phyloP scores from a whole-genome alignment of 2,113 vertebrate genomes.

The Cephalophus harveyi region DNA sequence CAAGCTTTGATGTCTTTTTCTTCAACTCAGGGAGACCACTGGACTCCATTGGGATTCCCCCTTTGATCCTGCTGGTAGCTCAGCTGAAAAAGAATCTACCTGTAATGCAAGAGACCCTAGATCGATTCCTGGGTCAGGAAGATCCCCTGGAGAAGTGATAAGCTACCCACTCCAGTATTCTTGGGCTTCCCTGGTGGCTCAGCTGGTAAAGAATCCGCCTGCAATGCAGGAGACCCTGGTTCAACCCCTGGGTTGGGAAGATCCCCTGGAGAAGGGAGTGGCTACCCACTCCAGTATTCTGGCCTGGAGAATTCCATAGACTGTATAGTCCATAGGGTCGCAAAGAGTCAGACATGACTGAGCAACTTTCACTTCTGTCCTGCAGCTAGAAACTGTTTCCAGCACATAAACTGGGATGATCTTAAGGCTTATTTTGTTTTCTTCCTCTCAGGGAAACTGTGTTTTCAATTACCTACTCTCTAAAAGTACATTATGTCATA shows the following conservation, averaged over 20 bases:
- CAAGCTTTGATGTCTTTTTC: not conserved
- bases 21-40: not conserved
- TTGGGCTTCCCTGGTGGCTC: too few relatives aligned
- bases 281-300: not conserved
- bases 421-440: not conserved
- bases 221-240: not conserved
- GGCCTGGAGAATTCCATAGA: not conserved
- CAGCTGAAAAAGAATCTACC: not conserved
- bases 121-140: not conserved
- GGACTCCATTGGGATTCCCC: not conserved
- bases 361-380: not conserved
- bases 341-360: accelerated
- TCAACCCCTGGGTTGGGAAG: not conserved
- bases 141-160: not conserved
- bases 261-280: not conserved
- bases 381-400: not conserved
- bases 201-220: too few relatives aligned
- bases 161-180: not conserved
- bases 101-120: not conserved
- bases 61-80: not conserved
- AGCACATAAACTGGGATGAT: not conserved
- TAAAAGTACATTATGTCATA: not conserved
- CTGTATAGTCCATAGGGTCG: not conserved
- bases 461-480: not conserved
- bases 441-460: not conserved